Conservation (phyloP, 1,140 invertebrate genomes). For the Atta colombica region DNA sequence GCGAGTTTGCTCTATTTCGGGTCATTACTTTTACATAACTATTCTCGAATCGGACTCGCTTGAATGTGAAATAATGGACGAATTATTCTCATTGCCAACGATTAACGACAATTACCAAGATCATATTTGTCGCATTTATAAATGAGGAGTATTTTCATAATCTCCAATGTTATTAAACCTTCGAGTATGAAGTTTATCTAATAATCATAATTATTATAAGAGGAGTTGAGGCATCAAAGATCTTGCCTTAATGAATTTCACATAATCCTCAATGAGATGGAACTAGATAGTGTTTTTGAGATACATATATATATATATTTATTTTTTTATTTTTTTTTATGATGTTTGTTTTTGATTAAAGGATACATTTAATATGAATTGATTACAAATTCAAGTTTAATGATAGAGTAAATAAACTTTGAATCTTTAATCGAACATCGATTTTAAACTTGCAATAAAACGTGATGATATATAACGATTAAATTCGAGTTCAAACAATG, state of each 20-base stretch:
- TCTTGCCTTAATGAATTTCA: slow-evolving; percentile 11
- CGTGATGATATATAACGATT: slow-evolving; percentile 31
- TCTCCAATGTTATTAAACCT: slow-evolving; percentile 39
- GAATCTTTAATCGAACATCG: slow-evolving; percentile 61
- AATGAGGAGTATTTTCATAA: slow-evolving; percentile 46
- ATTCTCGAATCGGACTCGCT: slow-evolving; percentile 46
- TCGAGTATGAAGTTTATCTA: slow-evolving; percentile 20
- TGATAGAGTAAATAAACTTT: slow-evolving; percentile 56
- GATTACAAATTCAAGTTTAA: slow-evolving; percentile 51
- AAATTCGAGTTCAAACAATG: slow-evolving; percentile 59
- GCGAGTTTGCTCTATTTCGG: slow-evolving; percentile 49
- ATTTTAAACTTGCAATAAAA: slow-evolving; percentile 47
- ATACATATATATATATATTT: not conserved
- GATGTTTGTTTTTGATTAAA: slow-evolving; percentile 18
- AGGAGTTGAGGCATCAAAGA: not conserved
- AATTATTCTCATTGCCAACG: slow-evolving; percentile 61
- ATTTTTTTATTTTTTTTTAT: slow-evolving; percentile 28
- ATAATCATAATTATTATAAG: slow-evolving; percentile 27
- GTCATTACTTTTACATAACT: slow-evolving; percentile 57
- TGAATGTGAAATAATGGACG: slow-evolving; percentile 58
- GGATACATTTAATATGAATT: slow-evolving; percentile 20
- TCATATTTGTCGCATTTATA: slow-evolving; percentile 59
- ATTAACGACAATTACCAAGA: slow-evolving; percentile 61
- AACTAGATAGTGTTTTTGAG: not conserved
- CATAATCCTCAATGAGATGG: slow-evolving; percentile 17